Evolutionary conservation across 1,140 invertebrate genomes (phyloP).

Genomic region (Sitobion miscanthi): DNA sequence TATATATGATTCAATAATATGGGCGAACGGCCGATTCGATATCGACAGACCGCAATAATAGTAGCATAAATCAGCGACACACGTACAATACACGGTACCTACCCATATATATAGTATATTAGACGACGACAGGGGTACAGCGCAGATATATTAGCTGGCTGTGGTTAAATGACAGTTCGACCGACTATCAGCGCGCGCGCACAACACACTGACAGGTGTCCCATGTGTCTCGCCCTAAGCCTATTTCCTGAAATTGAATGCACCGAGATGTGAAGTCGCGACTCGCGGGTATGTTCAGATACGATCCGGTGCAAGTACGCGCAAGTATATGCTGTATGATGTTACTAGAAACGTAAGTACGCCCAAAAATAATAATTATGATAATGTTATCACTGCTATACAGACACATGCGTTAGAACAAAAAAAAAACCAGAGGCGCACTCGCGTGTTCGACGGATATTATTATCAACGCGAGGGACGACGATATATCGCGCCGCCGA

Average conservation of each 20-base stretch:
- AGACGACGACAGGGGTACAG: background rate
- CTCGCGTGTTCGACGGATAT: background rate
- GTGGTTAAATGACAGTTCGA: background rate
- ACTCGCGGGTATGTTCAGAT: background rate
- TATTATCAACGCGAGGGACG: background rate
- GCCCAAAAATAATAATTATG: background rate
- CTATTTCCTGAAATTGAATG: constrained; percentile 1
- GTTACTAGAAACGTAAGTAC: background rate
- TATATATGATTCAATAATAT: background rate
- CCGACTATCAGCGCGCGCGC: background rate
- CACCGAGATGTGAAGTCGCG: background rate
- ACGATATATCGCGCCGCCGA: background rate
- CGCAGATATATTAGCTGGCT: background rate
- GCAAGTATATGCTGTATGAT: background rate
- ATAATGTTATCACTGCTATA: background rate
- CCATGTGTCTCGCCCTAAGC: background rate
- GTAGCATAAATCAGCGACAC: background rate
- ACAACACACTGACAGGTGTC: background rate
- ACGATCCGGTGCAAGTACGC: background rate
- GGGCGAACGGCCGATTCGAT: background rate
- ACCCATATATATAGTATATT: background rate
- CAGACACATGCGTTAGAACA: background rate
- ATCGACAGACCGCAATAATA: background rate
- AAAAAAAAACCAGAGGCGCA: background rate
- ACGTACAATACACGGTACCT: background rate